Conservation (phyloP, 2,888 invertebrate genomes). For the Trissolcus japonicus region DNA sequence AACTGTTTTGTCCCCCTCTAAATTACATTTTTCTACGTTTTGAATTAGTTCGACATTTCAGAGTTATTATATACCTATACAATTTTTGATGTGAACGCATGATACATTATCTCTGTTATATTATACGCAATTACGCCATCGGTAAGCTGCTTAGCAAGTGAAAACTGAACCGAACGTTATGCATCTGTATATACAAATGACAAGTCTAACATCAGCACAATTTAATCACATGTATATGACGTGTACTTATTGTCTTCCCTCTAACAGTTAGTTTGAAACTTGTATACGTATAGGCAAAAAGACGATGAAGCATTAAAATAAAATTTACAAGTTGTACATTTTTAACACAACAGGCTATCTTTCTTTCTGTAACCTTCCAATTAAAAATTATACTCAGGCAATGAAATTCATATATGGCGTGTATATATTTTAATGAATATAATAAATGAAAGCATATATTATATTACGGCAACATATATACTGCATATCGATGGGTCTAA, state of each 20-base stretch:
- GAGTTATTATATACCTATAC: too few species aligned
- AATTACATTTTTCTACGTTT: too few species aligned
- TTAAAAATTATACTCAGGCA: background rate
- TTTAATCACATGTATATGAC: constrained; percentile 34
- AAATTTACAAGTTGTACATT: constrained; percentile 47
- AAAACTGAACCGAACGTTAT: constrained; percentile 20
- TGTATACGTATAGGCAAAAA: constrained; percentile 38
- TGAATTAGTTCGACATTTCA: too few species aligned
- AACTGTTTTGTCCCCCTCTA: too few species aligned
- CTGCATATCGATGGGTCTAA: too few species aligned
- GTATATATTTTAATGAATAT: too few species aligned
- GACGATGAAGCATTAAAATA: constrained; percentile 32
- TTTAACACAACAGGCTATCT: constrained; percentile 31
- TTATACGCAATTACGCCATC: too few species aligned
- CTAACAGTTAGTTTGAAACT: constrained; percentile 37
- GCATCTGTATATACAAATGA: constrained; percentile 36
- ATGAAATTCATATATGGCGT: too few species aligned
- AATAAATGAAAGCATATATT: too few species aligned
- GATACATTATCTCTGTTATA: too few species aligned
- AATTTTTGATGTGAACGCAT: too few species aligned
- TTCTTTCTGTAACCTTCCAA: background rate
- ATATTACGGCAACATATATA: too few species aligned
- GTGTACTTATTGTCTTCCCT: constrained; percentile 31
- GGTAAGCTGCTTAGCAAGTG: constrained; percentile 1
- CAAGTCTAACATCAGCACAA: constrained; percentile 30